Evolutionary conservation across 2,797 vertebrate genomes (phyloP), one percentile per base, ranked within the genome.

Genomic region (Cirrhinus mrigala): DNA sequence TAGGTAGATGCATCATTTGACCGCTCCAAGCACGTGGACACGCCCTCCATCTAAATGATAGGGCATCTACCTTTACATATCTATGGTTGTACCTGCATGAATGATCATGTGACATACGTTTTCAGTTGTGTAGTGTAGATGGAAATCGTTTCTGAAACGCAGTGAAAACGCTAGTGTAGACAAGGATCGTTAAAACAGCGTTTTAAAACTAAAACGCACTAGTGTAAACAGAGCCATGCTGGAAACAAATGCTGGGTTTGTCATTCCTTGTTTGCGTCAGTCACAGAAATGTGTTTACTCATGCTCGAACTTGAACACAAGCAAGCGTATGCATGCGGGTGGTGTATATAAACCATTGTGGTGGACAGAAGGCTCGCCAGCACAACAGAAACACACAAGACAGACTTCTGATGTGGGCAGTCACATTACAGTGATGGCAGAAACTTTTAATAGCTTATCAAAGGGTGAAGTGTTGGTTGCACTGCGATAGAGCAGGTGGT

Each of bases 401-500:
- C 37, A 20, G 56, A n/a, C 58, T 75, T 75, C 60, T 75, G 46
- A 66, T 75, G 71, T 75, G 15, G 73, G 56, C 56, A 46, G 81
- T 27, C 8, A 2, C 7, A 29, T 46, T 58, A 58, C 37, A 58
- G 74, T 56, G 20, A 33, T 62, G 24, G 22, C 52, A 74, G 52
- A 22, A n/a, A 33, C 71, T 52, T 75, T 68, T 69, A 54, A 78
- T 69, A 24, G 8, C 4, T 33, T 69, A 81, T 56, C 48, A 81
- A 69, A 60, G 24, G 7, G 58, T 46, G 40, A 27, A 48, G 58
- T 79, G 77, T 46, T 64, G 58, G 44, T 79, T 44, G 81, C 20
- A 50, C 40, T 54, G 27, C 6, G 52, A 73, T 73, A 27, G 76
- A 80, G 80, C 84, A 85, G 80, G 69, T 85, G 87, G 84, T 80